Evolutionary conservation across 1,140 invertebrate species (phyloP), one percentile per base, ranked within the genome.

Genomic region (Andrena cerasifolii): DNA sequence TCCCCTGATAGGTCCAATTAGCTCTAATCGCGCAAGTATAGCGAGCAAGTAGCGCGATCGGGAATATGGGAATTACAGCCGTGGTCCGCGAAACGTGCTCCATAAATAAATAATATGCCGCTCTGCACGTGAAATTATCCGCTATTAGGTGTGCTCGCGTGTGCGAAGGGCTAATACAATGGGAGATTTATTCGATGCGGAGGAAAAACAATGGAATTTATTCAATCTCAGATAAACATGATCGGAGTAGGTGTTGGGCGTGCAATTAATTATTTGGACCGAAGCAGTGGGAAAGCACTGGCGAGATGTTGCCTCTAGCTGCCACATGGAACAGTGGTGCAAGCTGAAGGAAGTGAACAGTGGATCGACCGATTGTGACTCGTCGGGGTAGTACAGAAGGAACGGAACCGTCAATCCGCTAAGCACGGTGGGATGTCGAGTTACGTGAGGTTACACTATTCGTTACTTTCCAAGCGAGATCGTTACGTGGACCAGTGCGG

Each of bases 381-480:
- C 24, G 16, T 7, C 2, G 16, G 10, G 24, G 7, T 14, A 45
- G 16, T 31, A 26, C 16, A 53, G 10, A 16, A 67, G 3, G 36
- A 10, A 36, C 10, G 6, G 47, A 26, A 16, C 7, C 8, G 16
- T 2, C 1, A 28, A 3, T 3, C 14, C 3, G 3, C n/a, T 0
- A 21, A 67, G 10, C 3, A 33, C 3, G 16, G 2, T 12, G 33
- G 59, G 26, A 73, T 59, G 43, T 33, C 45, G 18, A 51, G 66
- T 78, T 83, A 63, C 66, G 76, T 51, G 70, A 74, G 77, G 72
- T 79, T 75, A 47, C 45, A 65, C 36, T 14, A 26, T n/a, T 24
- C 45, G 33, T 83, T 66, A 67, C 80, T 83, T 84, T 84, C 77
- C 49, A 75, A 54, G 33, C 45, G 21, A 47, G 31, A 24, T 18